Evolutionary conservation across 2,888 invertebrate species (phyloP).

Genomic region (Unio pictorum): DNA sequence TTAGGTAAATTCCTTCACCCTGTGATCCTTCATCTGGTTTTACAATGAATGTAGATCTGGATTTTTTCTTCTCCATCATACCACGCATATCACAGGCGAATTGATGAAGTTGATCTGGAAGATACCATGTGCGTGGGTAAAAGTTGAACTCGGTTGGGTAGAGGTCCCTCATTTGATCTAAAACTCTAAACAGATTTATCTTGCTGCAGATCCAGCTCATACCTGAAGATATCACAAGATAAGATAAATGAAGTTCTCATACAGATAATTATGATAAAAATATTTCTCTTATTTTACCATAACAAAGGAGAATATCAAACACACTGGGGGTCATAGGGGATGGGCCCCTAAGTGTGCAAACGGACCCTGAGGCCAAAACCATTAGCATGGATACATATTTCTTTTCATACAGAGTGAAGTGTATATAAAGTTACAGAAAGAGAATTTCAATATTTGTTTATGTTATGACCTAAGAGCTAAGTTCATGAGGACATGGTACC

Average conservation of each 20-base stretch:
- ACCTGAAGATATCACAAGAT: slow-evolving; percentile 57
- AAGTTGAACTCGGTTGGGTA: slow-evolving; percentile 73
- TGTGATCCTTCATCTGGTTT: slow-evolving; percentile 74
- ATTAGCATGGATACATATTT: too few species aligned
- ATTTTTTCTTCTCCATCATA: slow-evolving; percentile 44
- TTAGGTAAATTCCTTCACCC: slow-evolving; percentile 74
- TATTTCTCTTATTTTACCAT: too few species aligned
- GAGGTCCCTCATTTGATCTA: slow-evolving; percentile 71
- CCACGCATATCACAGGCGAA: slow-evolving; percentile 58
- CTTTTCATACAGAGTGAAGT: too few species aligned
- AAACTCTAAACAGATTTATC: slow-evolving; percentile 71
- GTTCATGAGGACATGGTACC: too few species aligned
- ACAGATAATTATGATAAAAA: too few species aligned
- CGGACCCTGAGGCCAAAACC: too few species aligned
- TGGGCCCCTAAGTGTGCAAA: too few species aligned
- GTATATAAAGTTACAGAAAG: too few species aligned
- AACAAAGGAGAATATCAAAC: too few species aligned
- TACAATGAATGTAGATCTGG: slow-evolving; percentile 71
- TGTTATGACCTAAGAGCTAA: too few species aligned
- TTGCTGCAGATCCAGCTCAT: slow-evolving; percentile 73
- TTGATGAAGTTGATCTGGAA: slow-evolving; percentile 72
- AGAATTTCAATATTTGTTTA: too few species aligned
- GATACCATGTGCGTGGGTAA: slow-evolving; percentile 73
- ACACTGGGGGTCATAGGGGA: too few species aligned
- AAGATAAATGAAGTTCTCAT: neutral